Evolutionary conservation across 2,888 invertebrate genomes (phyloP).

Genomic region (Drosophila prolongata): DNA sequence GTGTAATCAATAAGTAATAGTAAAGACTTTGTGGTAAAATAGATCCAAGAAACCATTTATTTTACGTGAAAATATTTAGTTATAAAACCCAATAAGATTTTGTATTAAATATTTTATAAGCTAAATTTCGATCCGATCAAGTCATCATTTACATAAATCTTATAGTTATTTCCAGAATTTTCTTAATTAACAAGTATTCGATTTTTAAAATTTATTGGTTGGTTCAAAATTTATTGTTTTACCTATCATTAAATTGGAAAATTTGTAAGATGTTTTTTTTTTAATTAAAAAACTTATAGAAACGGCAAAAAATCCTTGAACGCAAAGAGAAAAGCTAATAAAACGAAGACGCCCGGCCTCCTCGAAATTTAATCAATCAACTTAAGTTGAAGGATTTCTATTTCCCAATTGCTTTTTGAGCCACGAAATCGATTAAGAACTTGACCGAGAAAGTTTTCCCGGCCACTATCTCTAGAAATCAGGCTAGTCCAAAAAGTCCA

Average conservation of each 20-base stretch:
- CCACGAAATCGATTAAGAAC: constrained; percentile 27
- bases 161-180: no score
- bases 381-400: constrained; percentile 12
- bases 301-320: not conserved
- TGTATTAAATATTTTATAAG: no score
- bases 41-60: no score
- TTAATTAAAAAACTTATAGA: not conserved
- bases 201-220: no score
- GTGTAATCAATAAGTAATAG: not conserved
- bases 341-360: not conserved
- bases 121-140: no score
- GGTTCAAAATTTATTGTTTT: no score
- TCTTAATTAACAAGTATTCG: no score
- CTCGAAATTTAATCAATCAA: constrained; percentile 19
- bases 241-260: no score
- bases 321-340: not conserved
- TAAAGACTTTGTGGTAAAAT: not conserved
- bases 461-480: constrained; percentile 11
- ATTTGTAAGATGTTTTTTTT: no score
- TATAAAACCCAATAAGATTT: no score
- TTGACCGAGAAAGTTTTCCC: constrained; percentile 8
- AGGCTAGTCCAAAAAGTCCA: constrained; percentile 17
- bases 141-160: no score
- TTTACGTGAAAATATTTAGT: no score
- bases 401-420: constrained; percentile 14